These are phyloP conservation scores for Anneissia japonica DNA, from an alignment of 35 echinoderm and acorn worm species.

Conservation along the genomic window DNA sequence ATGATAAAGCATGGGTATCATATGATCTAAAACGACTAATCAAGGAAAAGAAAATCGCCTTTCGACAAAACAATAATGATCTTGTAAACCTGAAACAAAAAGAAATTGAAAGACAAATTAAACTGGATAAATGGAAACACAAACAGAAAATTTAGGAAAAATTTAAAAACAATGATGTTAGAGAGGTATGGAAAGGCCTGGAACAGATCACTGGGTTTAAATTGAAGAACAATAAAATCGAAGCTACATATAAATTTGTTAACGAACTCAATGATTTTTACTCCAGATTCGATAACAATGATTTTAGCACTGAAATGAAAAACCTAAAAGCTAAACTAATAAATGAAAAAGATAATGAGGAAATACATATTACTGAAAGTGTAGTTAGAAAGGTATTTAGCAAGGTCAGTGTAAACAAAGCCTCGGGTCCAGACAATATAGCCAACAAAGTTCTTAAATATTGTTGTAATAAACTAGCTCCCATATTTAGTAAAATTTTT, in stretches of 20 bases:
- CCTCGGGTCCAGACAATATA: constrained; percentile 21
- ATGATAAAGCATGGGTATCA: neutral
- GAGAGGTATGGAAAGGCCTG: neutral
- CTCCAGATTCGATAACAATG: constrained; percentile 7
- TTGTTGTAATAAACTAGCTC: constrained; percentile 20
- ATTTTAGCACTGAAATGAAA: constrained; percentile 10
- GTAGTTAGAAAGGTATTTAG: constrained; percentile 17
- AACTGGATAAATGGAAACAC: neutral
- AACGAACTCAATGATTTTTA: constrained; percentile 39
- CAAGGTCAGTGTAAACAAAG: constrained; percentile 24
- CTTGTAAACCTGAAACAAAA: neutral
- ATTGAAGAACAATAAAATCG: neutral
- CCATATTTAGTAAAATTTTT: constrained; percentile 30
- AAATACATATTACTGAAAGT: constrained; percentile 2
- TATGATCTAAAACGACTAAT: neutral
- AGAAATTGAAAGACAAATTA: neutral
- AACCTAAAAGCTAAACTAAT: neutral
- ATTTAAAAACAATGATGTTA: neutral
- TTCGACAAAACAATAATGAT: neutral
- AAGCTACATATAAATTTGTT: constrained; percentile 8
- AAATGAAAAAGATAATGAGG: neutral
- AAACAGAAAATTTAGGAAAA: neutral
- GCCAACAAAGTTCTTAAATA: constrained; percentile 28
- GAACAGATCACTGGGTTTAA: neutral
- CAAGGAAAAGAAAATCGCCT: neutral